Evolutionary conservation across 2,113 vertebrate genomes (phyloP), one percentile per base, ranked within the genome.

Genomic region (Mungos mungo): DNA sequence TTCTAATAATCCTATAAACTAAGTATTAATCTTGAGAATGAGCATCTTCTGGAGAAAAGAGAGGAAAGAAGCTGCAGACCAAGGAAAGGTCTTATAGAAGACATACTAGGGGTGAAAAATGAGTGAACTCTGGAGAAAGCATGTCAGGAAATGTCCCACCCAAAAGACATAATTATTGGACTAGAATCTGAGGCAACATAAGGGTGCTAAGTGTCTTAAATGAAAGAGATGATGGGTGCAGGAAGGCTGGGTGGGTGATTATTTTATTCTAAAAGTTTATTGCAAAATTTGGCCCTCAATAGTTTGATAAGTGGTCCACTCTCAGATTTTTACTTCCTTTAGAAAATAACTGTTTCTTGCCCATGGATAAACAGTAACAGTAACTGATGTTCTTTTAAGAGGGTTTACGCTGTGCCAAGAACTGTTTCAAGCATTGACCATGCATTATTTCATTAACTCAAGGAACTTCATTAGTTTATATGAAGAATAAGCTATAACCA

Each of bases 321-420:
- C 60, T 95, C 77, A 97, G 50, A 96, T 57, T 96, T 89, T 90
- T 50, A 54, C 57, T 79, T 89, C 15, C 16, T 88, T 71, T 50
- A 29, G 60, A 94, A 94, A 94, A 76, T 27, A 38, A 76, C 9
- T 93, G 13, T 97, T 69, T 87, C 41, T 47, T 90, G 41, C 16
- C 27, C 1, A 88, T 0, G 9, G 77, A 33, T 76, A 27, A 60
- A 91, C 96, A 74, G 25, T 54, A 57, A 54, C 52, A 50, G 12
- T 31, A 65, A 45, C 12, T n/a, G 19, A 12, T 54, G 57, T 47
- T 41, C 38, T 80, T 79, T 92, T 88, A 5, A 79, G 27, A 68
- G 41, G 8, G 6, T 85, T 93, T 90, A 3, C 13, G n/a, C 29
- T 38, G 13, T 72, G 4, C n/a, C 57, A 6, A 52, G 33, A 90